phyloP scores from a whole-genome alignment of 37 sponge, comb jelly and placozoan genomes.

The Lycopodina hypogea region DNA sequence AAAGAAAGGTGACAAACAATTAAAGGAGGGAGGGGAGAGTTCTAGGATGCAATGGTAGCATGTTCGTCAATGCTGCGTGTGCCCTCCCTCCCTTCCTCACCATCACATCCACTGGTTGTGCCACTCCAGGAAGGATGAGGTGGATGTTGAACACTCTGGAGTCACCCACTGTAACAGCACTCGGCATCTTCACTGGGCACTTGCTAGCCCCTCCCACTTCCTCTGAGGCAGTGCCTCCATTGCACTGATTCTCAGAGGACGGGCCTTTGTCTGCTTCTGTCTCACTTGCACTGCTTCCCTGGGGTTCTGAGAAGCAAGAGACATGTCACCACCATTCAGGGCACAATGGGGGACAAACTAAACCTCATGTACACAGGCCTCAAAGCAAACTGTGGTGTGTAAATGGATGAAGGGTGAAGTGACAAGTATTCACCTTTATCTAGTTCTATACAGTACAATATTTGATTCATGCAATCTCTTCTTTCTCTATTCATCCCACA shows the following conservation, averaged over 20 bases:
- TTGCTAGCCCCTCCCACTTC: background rate
- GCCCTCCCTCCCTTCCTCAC: too few species aligned
- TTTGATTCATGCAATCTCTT: too few species aligned
- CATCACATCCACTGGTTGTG: conserved; percentile 51
- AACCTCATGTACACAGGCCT: background rate
- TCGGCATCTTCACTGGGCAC: background rate
- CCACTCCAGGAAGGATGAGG: conserved; percentile 55
- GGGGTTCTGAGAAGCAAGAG: background rate
- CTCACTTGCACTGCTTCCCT: conserved; percentile 17
- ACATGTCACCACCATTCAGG: background rate
- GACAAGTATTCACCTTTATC: background rate
- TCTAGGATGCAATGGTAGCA: too few species aligned
- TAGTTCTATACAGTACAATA: too few species aligned
- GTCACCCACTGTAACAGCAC: background rate
- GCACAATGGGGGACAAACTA: background rate
- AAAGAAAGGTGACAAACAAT: background rate
- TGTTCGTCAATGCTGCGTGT: too few species aligned
- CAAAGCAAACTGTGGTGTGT: background rate
- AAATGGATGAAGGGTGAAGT: background rate
- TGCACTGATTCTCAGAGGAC: background rate
- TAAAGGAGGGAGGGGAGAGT: background rate
- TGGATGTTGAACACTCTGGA: conserved; percentile 25
- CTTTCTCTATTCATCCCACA: too few species aligned
- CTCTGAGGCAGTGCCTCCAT: background rate
- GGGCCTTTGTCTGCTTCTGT: conserved; percentile 4